These are phyloP conservation scores for Ischnus inquisitorius DNA, from an alignment of 2,888 invertebrate species.

Conservation along the genomic window DNA sequence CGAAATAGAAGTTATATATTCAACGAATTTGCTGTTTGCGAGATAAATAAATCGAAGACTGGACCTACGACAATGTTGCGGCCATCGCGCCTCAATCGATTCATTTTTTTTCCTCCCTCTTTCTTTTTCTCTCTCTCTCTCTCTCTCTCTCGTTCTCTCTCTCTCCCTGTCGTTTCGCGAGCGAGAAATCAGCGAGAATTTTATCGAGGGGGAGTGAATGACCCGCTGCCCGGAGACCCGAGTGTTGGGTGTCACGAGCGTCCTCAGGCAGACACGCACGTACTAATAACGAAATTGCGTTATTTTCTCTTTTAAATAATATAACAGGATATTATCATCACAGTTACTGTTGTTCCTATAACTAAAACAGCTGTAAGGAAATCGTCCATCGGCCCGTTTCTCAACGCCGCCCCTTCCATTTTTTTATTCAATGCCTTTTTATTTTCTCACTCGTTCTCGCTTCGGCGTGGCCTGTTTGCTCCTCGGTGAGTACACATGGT, in stretches of 20 bases:
- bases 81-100: constrained; percentile 24
- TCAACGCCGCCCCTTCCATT: neutral
- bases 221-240: constrained; percentile 66
- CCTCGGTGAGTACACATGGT: neutral
- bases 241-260: constrained; percentile 61
- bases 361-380: constrained; percentile 4
- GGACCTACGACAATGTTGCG: constrained; percentile 62
- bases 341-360: neutral
- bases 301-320: neutral
- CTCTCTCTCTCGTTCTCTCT: constrained; percentile 2
- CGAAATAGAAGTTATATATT: neutral
- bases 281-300: constrained; percentile 14
- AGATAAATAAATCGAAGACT: constrained; percentile 22
- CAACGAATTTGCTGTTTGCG: neutral
- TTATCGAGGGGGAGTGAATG: constrained; percentile 65
- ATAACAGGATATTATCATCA: neutral
- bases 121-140: constrained; percentile 18
- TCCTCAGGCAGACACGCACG: constrained; percentile 25
- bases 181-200: constrained; percentile 45
- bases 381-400: neutral
- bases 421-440: constrained; percentile 1
- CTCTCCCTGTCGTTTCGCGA: constrained; percentile 20
- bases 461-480: neutral
- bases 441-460: neutral
- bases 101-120: neutral